phyloP scores from a whole-genome alignment of 2,797 vertebrate genomes.

The Rhynchotus rufescens region DNA sequence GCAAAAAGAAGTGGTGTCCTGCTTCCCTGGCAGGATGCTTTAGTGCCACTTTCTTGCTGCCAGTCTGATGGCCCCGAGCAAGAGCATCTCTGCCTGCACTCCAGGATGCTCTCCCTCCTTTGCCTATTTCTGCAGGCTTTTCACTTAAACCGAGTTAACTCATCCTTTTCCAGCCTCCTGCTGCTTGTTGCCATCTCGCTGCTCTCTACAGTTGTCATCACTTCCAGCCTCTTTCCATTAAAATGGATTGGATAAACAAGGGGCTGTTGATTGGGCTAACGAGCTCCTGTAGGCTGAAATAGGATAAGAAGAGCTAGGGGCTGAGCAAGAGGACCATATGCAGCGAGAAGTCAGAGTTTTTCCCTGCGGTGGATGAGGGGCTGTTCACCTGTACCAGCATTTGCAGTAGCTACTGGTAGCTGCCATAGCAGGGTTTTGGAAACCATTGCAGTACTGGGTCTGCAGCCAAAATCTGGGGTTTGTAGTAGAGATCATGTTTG shows the following conservation, averaged over 20 bases:
- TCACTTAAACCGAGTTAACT: background rate
- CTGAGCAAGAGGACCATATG: background rate
- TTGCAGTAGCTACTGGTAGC: background rate
- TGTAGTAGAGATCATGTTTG: background rate
- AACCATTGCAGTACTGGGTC: background rate
- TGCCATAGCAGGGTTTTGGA: background rate
- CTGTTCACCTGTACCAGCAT: background rate
- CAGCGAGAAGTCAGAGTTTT: background rate
- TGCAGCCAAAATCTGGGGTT: background rate
- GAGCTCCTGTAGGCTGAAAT: background rate
- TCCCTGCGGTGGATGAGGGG: fast-evolving
- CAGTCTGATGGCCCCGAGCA: background rate
- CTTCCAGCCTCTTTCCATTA: background rate
- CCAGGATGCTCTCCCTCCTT: background rate
- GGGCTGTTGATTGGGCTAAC: background rate
- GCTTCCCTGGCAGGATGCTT: background rate
- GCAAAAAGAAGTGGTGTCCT: background rate
- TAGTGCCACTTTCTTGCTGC: background rate
- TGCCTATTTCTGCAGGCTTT: background rate
- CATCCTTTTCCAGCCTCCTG: background rate
- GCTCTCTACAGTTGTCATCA: background rate
- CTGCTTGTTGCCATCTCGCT: background rate
- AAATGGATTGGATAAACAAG: background rate
- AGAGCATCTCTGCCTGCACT: background rate
- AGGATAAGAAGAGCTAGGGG: background rate